Percentiles rank a stretch among this genome's conserved stretches.
Evolutionary conservation across 2,888 invertebrate species (phyloP).

Genomic region (Camptogramma bilineatum): DNA sequence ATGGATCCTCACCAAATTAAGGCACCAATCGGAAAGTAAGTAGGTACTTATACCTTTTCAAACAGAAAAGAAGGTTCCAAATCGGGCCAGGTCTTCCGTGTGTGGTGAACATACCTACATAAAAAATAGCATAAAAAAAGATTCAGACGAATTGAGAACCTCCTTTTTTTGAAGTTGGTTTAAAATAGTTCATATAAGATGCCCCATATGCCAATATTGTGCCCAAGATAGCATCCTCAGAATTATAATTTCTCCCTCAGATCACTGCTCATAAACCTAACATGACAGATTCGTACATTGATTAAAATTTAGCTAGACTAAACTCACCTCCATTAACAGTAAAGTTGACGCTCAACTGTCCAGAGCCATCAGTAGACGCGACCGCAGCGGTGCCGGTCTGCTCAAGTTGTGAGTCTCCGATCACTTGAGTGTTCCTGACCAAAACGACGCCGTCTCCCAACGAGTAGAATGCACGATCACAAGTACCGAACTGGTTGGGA

Average conservation of each 20-base stretch:
- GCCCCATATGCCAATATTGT: constrained; percentile 34
- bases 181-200: no score
- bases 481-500: constrained; percentile 85
- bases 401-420: constrained; percentile 71
- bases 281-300: no score
- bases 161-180: no score
- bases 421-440: constrained; percentile 62
- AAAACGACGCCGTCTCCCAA: constrained; percentile 48
- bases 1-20: no score
- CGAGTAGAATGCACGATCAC: constrained; percentile 85
- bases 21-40: no score
- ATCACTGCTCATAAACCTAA: constrained; percentile 21
- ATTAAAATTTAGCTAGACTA: no score
- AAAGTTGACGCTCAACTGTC: constrained; percentile 83
- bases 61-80: no score
- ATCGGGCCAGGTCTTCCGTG: no score
- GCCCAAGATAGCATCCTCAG: constrained; percentile 63
- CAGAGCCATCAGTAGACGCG: constrained; percentile 74
- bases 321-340: constrained; percentile 77
- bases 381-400: constrained; percentile 80
- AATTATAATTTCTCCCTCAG: constrained; percentile 79
- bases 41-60: no score
- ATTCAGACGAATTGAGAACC: no score
- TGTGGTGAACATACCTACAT: no score
- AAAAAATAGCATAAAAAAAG: no score